phyloP scores from a whole-genome alignment of 2,797 vertebrate genomes.

The Argentina silus region DNA sequence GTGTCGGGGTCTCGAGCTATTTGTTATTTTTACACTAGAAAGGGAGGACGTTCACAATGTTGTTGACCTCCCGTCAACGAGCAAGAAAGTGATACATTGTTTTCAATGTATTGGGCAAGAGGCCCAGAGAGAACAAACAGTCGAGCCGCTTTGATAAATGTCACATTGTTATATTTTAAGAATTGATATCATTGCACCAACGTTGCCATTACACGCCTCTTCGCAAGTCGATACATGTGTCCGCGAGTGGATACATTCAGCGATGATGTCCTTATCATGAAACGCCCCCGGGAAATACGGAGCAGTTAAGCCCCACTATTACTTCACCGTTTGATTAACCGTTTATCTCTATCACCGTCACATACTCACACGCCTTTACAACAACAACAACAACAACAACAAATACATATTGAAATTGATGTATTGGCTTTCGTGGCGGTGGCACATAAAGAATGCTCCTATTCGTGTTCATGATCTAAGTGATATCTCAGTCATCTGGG shows the following conservation, averaged over 20 bases:
- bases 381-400: background rate
- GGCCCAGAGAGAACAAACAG: background rate
- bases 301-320: conserved; percentile 27
- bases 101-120: background rate
- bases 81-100: conserved; percentile 6
- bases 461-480: background rate
- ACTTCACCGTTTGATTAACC: conserved; percentile 31
- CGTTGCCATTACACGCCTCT: background rate
- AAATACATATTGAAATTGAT: background rate
- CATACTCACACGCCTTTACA: background rate
- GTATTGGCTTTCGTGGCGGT: background rate
- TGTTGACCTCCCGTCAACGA: conserved; percentile 26
- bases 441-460: background rate
- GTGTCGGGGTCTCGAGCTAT: conserved; percentile 34
- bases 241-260: conserved; percentile 20
- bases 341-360: background rate
- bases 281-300: conserved; percentile 48
- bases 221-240: conserved; percentile 13
- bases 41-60: background rate
- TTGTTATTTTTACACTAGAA: conserved; percentile 26
- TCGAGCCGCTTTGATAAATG: background rate
- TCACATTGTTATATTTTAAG: background rate
- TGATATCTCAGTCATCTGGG: background rate
- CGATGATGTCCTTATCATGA: conserved; percentile 46
- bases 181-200: background rate